phyloP scores from a whole-genome alignment of 2,113 vertebrate genomes.

The Xerus inauris region DNA sequence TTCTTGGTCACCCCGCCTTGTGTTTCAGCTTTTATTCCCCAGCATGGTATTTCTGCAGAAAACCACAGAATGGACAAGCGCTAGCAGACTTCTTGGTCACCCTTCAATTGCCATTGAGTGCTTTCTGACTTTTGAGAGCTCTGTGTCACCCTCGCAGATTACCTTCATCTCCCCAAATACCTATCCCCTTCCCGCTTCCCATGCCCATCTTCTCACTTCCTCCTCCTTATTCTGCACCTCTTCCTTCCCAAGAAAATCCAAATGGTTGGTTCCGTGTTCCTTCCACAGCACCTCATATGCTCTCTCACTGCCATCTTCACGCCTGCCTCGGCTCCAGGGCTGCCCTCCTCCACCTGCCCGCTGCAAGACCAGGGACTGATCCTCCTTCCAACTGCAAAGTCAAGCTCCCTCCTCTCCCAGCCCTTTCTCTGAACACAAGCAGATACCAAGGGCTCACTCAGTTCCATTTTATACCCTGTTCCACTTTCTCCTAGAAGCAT shows the following conservation, averaged over 20 bases:
- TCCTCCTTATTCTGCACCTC: not conserved
- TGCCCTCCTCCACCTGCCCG: constrained; percentile 58
- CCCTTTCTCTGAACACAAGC: not conserved
- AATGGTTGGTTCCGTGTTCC: not conserved
- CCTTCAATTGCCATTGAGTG: not conserved
- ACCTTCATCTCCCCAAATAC: not conserved
- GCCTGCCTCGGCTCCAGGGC: not conserved
- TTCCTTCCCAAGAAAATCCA: not conserved
- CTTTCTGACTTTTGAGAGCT: not conserved
- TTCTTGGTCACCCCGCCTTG: not conserved
- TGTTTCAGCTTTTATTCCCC: not conserved
- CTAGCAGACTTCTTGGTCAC: not conserved
- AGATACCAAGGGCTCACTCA: not conserved
- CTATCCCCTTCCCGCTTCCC: not conserved
- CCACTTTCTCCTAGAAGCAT: not conserved
- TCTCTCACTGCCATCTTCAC: not conserved
- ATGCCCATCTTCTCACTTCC: not conserved
- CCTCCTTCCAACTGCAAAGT: not conserved
- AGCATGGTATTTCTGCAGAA: not conserved
- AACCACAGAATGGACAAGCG: not conserved
- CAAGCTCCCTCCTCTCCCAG: not conserved
- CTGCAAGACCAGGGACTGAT: not conserved
- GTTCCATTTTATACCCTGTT: not conserved
- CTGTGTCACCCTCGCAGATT: not conserved
- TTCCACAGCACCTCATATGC: not conserved